Conservation (phyloP, 1,140 invertebrate genomes). For the Brachionus calyciflorus region DNA sequence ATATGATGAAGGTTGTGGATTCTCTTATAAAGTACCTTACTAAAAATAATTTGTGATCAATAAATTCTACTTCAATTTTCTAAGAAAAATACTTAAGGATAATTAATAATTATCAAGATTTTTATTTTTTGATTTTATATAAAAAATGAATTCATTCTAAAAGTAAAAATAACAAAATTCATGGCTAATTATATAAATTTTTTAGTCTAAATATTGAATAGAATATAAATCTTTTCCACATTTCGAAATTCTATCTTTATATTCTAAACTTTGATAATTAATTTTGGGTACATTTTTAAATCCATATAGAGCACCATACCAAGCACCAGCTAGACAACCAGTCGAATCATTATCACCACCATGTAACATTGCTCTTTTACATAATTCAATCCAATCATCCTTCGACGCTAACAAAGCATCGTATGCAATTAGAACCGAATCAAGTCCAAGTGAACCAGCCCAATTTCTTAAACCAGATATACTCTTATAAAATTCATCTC, state of each 20-base stretch:
- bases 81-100: too few relatives aligned
- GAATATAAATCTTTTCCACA: neutral
- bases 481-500: slow-evolving; percentile 55
- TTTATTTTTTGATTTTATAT: too few relatives aligned
- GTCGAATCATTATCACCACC: slow-evolving; percentile 59
- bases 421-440: slow-evolving; percentile 59
- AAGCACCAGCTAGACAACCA: slow-evolving; percentile 57
- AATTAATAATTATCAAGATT: too few relatives aligned
- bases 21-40: too few relatives aligned
- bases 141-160: too few relatives aligned
- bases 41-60: too few relatives aligned
- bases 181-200: too few relatives aligned
- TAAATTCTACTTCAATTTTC: too few relatives aligned
- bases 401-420: slow-evolving; percentile 53
- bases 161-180: too few relatives aligned
- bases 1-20: too few relatives aligned
- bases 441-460: slow-evolving; percentile 58
- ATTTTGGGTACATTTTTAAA: slow-evolving; percentile 52
- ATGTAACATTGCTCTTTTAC: slow-evolving; percentile 56
- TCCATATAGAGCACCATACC: slow-evolving; percentile 57
- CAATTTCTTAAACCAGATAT: slow-evolving; percentile 53
- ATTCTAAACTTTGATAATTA: slow-evolving; percentile 51
- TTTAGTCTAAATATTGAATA: too few relatives aligned
- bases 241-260: neutral
- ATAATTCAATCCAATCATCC: slow-evolving; percentile 54